Percentiles rank a stretch among this genome's conserved stretches.
These are phyloP conservation scores for Megamerina dolium DNA, from an alignment of 2,888 invertebrate genomes.

Conservation along the genomic window DNA sequence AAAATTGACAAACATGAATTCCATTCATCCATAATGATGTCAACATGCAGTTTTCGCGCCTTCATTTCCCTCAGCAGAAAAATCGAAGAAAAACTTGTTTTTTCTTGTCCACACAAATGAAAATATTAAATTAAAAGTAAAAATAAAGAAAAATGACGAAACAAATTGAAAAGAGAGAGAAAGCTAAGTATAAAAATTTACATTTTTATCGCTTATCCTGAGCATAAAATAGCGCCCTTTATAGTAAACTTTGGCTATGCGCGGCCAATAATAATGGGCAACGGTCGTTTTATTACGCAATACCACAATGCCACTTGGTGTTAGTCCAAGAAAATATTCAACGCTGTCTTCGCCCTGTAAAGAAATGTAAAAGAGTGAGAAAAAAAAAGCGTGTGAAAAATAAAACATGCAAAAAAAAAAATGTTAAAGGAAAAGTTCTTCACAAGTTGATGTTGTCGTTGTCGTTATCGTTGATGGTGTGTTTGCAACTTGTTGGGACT, in stretches of 20 bases:
- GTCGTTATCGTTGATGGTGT: background rate
- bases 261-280: slow-evolving; percentile 97
- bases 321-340: slow-evolving; percentile 91
- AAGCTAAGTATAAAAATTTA: slow-evolving; percentile 53
- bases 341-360: slow-evolving; percentile 90
- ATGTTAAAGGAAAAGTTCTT: background rate
- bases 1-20: too few relatives aligned
- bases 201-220: slow-evolving; percentile 91
- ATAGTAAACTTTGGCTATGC: slow-evolving; percentile 93
- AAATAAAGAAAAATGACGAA: slow-evolving; percentile 4
- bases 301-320: slow-evolving; percentile 92
- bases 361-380: slow-evolving; percentile 14
- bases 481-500: slow-evolving; percentile 9
- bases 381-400: too few relatives aligned
- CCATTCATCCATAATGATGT: too few relatives aligned
- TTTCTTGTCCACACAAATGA: too few relatives aligned
- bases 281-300: slow-evolving; percentile 93
- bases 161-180: background rate
- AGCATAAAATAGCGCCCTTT: slow-evolving; percentile 96
- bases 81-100: too few relatives aligned
- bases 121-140: too few relatives aligned
- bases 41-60: too few relatives aligned
- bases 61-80: too few relatives aligned
- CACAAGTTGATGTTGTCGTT: background rate
- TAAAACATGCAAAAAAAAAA: slow-evolving; percentile 2